These are phyloP conservation scores for Eueremaeus valkanovi DNA, from an alignment of 2,888 invertebrate species.

Conservation along the genomic window DNA sequence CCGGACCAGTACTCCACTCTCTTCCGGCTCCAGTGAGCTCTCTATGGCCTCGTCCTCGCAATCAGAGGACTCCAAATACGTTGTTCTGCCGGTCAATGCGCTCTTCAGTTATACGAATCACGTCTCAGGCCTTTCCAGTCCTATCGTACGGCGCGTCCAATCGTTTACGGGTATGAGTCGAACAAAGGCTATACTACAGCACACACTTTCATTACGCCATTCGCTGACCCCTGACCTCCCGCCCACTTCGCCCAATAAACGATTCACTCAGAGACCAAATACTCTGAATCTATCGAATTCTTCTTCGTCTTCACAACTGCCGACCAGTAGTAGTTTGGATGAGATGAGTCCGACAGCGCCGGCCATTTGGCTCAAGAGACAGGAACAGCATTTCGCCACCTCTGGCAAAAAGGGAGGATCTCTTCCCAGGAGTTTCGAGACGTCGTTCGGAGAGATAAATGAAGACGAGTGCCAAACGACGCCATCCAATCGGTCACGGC, in stretches of 20 bases:
- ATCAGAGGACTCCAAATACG: constrained; percentile 37
- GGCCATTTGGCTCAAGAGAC: constrained; percentile 67
- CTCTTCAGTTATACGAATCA: constrained; percentile 16
- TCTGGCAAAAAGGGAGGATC: constrained; percentile 70
- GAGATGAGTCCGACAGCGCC: constrained; percentile 61
- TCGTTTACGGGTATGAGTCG: constrained; percentile 48
- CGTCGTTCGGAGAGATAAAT: constrained; percentile 10
- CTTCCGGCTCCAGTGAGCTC: constrained; percentile 37
- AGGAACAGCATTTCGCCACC: constrained; percentile 62
- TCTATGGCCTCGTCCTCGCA: constrained; percentile 37
- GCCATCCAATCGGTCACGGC: not conserved
- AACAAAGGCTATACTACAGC: constrained; percentile 45
- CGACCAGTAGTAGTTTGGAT: constrained; percentile 41
- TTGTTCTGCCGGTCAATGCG: constrained; percentile 12
- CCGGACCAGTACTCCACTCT: constrained; percentile 36
- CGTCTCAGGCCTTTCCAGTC: constrained; percentile 6
- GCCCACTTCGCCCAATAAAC: not conserved
- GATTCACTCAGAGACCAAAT: not conserved
- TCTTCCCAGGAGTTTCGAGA: constrained; percentile 70
- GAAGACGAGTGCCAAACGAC: not conserved
- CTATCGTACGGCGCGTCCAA: constrained; percentile 48
- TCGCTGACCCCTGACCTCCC: constrained; percentile 32
- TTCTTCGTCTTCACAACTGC: constrained; percentile 23
- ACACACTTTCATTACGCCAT: constrained; percentile 45
- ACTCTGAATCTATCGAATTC: constrained; percentile 21